Percentiles rank a stretch among this genome's conserved stretches.
phyloP scores from a whole-genome alignment of 2,797 vertebrate genomes.

The Macroramphosus scolopax region DNA sequence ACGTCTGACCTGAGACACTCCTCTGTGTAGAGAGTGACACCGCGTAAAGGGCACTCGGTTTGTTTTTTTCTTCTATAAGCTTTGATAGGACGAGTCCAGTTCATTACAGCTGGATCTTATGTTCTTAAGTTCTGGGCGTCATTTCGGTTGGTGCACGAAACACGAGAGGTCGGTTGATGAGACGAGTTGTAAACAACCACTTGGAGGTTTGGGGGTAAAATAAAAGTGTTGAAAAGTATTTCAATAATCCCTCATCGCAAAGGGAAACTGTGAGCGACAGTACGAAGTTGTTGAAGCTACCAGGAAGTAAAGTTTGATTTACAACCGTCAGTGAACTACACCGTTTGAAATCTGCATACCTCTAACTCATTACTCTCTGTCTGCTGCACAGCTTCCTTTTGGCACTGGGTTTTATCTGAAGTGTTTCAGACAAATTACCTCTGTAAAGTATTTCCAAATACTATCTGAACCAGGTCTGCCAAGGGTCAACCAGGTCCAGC shows the following conservation, averaged over 20 bases:
- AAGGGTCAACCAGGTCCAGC: slow-evolving; percentile 23
- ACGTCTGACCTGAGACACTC: slow-evolving; percentile 30
- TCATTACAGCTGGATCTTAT: not conserved
- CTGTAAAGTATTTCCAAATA: slow-evolving; percentile 39
- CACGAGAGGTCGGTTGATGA: no score
- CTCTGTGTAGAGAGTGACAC: slow-evolving; percentile 12
- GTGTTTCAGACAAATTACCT: no score
- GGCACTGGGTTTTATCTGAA: no score
- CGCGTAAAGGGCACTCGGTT: slow-evolving; percentile 7
- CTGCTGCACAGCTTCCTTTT: no score
- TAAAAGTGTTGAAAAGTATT: no score
- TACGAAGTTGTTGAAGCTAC: not conserved
- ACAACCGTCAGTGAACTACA: no score
- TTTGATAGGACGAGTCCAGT: not conserved
- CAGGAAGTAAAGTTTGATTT: no score
- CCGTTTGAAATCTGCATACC: no score
- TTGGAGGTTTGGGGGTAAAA: not conserved
- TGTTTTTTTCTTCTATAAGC: slow-evolving; percentile 3
- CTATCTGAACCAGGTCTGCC: slow-evolving; percentile 30
- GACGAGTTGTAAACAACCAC: not conserved
- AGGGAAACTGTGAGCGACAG: no score
- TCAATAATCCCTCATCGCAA: no score
- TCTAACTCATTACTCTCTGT: no score
- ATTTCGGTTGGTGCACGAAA: no score
- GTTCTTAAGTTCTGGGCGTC: not conserved